A percentile compares a stretch with the other conserved stretches of the same genome.
These are phyloP conservation scores for Hirundichthys speculiger DNA, from an alignment of 2,113 vertebrate species.

Conservation along the genomic window DNA sequence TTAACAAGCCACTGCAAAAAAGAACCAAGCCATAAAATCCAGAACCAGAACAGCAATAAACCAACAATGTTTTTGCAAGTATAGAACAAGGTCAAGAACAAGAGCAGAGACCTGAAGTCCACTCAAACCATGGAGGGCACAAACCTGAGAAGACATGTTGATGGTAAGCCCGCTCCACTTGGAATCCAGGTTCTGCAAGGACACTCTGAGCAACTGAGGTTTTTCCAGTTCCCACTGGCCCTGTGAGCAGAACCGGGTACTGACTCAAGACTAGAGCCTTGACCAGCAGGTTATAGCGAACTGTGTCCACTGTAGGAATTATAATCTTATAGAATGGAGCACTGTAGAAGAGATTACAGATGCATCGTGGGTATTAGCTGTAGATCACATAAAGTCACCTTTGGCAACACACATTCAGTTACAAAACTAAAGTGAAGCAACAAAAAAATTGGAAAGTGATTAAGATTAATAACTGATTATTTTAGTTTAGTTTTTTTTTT, in stretches of 20 bases:
- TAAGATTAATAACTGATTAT: too few species aligned
- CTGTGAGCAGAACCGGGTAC: slow-evolving; percentile 86
- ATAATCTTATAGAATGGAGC: slow-evolving; percentile 90
- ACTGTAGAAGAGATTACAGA: slow-evolving; percentile 60
- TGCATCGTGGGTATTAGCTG: neutral
- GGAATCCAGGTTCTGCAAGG: slow-evolving; percentile 81
- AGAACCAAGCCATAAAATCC: too few species aligned
- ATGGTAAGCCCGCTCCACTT: slow-evolving; percentile 85
- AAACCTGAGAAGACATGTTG: slow-evolving; percentile 93
- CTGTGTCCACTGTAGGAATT: slow-evolving; percentile 89
- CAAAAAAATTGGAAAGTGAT: neutral
- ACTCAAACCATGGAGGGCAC: neutral
- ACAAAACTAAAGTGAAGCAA: neutral
- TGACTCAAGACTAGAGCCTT: slow-evolving; percentile 81
- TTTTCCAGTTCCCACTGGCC: slow-evolving; percentile 89
- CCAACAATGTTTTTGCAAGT: too few species aligned
- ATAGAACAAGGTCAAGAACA: too few species aligned
- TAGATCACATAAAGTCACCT: neutral
- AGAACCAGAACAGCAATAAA: too few species aligned
- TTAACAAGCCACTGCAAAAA: neutral
- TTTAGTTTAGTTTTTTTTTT: too few species aligned
- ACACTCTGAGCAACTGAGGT: slow-evolving; percentile 87
- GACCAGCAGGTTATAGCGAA: slow-evolving; percentile 88
- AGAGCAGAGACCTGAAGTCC: too few species aligned
- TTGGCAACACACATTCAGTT: neutral